Evolutionary conservation across 2,888 invertebrate genomes (phyloP), one percentile per base, ranked within the genome.

Genomic region (Cheilosia variabilis): DNA sequence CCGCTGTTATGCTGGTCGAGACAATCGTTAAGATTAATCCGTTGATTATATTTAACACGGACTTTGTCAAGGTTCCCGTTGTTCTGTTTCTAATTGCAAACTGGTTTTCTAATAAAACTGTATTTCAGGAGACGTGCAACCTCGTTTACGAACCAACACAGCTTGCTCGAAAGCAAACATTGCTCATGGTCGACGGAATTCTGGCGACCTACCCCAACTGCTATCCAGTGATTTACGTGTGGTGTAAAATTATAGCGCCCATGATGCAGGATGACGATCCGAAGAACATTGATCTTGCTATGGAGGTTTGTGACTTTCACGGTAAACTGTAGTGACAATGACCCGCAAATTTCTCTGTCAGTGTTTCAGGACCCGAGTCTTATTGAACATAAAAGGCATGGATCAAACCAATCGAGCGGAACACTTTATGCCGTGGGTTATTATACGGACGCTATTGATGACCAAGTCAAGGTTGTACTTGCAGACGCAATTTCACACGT

Each of bases 381-480:
- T 92, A 19, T 87, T 88, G 24, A 92, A 92, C 62, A 89, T 92
- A 37, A 88, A 89, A 43, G 89, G 91, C 2, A 88, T 91, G 57
- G 92, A 92, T 72, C 89, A 89, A 77, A 90, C 91, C 3, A 92
- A 92, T 87, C 88, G 89, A 57, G 89, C 92, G 0, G 90, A 90
- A 63, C 90, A 92, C 81, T 90, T 91, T 62, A 90, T 92, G 89
- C 92, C 92, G 13, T 92, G 92, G 92, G 89, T 90, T 2, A 92
- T 92, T 53, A 87, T 92, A 43, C 88, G 90, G 7, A 91, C 90
- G 0, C 73, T 92, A 22, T 75, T 92, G 0, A 88, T 88, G 1
- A 89, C 90, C 0, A 90, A 92, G 66, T 89, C 91, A 0, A 89
- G 92, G 1, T 89, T 90, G 7, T 91, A 91, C 87, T 75, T 92